Conservation (phyloP, 2,888 invertebrate genomes). For the Acanthoscelides obtectus region DNA sequence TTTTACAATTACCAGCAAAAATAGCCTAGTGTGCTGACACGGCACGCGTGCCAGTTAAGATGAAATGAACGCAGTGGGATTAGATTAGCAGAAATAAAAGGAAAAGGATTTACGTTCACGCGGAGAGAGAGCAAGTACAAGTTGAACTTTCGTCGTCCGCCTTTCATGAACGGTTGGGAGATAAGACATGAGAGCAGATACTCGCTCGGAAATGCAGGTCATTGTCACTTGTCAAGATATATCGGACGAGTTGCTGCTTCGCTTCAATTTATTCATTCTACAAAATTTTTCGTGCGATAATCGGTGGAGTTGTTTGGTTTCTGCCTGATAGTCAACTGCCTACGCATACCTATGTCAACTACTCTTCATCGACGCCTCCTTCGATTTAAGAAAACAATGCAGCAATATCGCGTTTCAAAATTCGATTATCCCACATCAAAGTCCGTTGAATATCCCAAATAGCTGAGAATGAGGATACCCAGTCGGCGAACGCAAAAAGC, state of each 20-base stretch:
- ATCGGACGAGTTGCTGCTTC: conserved; percentile 5
- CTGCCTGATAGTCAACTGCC: neutral
- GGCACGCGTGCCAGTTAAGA: neutral
- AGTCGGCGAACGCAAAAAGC: conserved; percentile 22
- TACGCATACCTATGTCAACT: conserved; percentile 8
- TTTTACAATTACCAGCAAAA: neutral
- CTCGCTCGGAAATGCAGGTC: conserved; percentile 25
- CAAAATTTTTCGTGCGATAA: conserved; percentile 5
- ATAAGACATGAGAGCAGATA: neutral
- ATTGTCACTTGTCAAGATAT: conserved; percentile 23
- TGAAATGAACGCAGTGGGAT: neutral
- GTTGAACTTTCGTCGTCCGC: neutral
- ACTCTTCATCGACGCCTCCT: neutral
- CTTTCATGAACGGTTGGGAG: neutral
- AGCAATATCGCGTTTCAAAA: neutral
- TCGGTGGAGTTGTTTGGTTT: conserved; percentile 1
- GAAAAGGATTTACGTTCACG: neutral
- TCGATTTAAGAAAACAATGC: neutral
- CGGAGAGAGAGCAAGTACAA: neutral
- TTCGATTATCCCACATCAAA: neutral
- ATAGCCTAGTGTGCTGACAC: neutral
- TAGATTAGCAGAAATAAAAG: neutral
- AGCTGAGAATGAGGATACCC: neutral
- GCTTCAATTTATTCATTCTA: conserved; percentile 2
- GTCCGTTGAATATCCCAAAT: neutral